Conservation (phyloP, 2,113 vertebrate genomes). For the Gadus chalcogrammus region DNA sequence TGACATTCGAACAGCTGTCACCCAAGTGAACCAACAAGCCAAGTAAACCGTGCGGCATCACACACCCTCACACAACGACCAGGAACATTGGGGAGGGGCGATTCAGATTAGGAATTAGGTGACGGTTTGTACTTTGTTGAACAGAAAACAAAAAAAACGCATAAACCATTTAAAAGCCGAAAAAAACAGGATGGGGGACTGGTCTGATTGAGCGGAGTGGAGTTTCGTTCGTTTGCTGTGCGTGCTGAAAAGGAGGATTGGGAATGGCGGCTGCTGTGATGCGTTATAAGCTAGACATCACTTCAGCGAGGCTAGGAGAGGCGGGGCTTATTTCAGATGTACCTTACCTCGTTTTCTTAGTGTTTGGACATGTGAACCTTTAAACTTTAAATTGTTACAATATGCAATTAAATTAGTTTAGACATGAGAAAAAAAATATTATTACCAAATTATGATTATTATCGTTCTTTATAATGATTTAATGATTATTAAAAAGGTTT, state of each 20-base stretch:
- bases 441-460: slow-evolving; percentile 68
- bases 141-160: background rate
- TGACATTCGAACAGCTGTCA: slow-evolving; percentile 55
- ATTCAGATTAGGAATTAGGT: background rate
- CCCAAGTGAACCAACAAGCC: slow-evolving; percentile 34
- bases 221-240: background rate
- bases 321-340: slow-evolving; percentile 54
- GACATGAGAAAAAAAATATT: background rate
- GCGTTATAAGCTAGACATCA: slow-evolving; percentile 45
- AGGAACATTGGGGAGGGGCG: slow-evolving; percentile 31
- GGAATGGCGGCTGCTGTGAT: slow-evolving; percentile 22
- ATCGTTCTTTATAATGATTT: slow-evolving; percentile 42
- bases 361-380: slow-evolving; percentile 74
- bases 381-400: slow-evolving; percentile 72
- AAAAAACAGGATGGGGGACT: background rate
- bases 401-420: slow-evolving; percentile 64
- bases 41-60: slow-evolving; percentile 23
- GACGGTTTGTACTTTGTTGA: background rate
- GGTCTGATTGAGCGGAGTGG: background rate
- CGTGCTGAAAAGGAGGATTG: background rate
- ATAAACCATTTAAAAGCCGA: background rate
- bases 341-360: slow-evolving; percentile 73
- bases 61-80: slow-evolving; percentile 29
- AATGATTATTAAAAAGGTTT: slow-evolving; percentile 49
- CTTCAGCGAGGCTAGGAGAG: slow-evolving; percentile 45